Conservation (phyloP, 1,140 invertebrate species). For the Drosophila sechellia region DNA sequence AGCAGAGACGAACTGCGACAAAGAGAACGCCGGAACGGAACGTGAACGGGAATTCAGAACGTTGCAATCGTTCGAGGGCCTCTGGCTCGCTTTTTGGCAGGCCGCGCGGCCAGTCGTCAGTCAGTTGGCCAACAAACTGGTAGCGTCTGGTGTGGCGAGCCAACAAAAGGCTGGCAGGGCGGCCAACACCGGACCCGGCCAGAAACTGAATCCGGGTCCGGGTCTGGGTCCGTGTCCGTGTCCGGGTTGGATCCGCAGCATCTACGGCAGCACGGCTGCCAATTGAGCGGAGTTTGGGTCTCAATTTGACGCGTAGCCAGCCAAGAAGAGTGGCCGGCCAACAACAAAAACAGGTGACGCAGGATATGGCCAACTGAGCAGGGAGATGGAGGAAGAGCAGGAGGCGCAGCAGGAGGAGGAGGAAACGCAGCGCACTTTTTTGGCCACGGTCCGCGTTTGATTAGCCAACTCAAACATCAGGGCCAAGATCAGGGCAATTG, state of each 20-base stretch:
- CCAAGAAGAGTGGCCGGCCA: slow-evolving; percentile 83
- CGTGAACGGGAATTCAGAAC: slow-evolving; percentile 25
- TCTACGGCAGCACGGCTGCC: slow-evolving; percentile 57
- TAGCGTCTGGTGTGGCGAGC: slow-evolving; percentile 82
- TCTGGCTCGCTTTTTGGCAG: slow-evolving; percentile 78
- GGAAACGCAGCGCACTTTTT: slow-evolving; percentile 53
- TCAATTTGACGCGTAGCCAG: slow-evolving; percentile 81
- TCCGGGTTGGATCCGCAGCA: slow-evolving; percentile 20
- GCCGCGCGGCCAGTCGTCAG: slow-evolving; percentile 80
- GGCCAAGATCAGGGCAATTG: slow-evolving; percentile 77
- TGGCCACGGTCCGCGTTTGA: slow-evolving; percentile 73
- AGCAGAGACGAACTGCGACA: slow-evolving; percentile 52
- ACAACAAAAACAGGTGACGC: slow-evolving; percentile 65
- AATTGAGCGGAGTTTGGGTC: slow-evolving; percentile 56
- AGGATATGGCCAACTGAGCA: slow-evolving; percentile 58
- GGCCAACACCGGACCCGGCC: slow-evolving; percentile 76
- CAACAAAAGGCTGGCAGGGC: slow-evolving; percentile 81
- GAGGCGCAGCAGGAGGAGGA: slow-evolving; percentile 31
- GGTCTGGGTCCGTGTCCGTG: slow-evolving; percentile 21
- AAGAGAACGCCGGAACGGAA: slow-evolving; percentile 34
- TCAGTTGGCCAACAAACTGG: slow-evolving; percentile 84
- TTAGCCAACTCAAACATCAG: slow-evolving; percentile 81
- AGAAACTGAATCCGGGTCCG: slow-evolving; percentile 24
- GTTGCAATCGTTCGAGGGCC: slow-evolving; percentile 69
- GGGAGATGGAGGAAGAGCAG: slow-evolving; percentile 7